Base-by-base conservation (phyloP, 2,888 invertebrate species). In the Rhopalosiphum nymphaeae region DNA sequence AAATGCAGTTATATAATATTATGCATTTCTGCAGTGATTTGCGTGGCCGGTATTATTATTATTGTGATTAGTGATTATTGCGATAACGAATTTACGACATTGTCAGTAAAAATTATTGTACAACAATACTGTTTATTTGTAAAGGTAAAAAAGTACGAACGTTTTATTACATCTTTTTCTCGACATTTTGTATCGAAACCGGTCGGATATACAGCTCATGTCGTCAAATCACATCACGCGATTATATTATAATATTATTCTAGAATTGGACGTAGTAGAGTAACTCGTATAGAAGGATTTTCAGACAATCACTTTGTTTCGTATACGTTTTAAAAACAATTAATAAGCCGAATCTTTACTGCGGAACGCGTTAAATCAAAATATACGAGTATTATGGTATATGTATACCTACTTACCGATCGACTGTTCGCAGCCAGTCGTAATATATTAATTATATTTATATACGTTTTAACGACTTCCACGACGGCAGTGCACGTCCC, bases 381-480 rank as follows among this genome's bases (percentile, higher is more conserved):
- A 46, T 46, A 46, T 44, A 44, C n/a, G n/a, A n/a, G n/a, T 46
- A 46, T 46, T 46, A 46, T 46, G 44, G 44, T 46, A 46, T 44
- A n/a, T 36, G 10, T 85, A 85, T 16, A 53, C 42, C 84, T 85
- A 85, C 84, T 85, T 85, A 78, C 78, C 44, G 13, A 44, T 85
- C 29, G 44, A 85, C 85, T 85, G 44, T 44, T 44, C 29, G 44
- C 44, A 26, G 85, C 26, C 85, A 85, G 44, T 36, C 85, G 44
- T 85, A 85, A 29, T 85, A 44, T 85, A 85, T 85, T 53, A 53
- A 53, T 85, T 85, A 85, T 44, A 85, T 85, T 42, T 78, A 78
- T 78, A 36, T 36, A 36, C 36, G 78, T 78, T 78, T 78, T 78
- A 78, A 78, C 78, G 78, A 78, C 78, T 78, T 78, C 36, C 42